Evolutionary conservation across 2,113 vertebrate species (phyloP).

Genomic region (Pardalotus punctatus): DNA sequence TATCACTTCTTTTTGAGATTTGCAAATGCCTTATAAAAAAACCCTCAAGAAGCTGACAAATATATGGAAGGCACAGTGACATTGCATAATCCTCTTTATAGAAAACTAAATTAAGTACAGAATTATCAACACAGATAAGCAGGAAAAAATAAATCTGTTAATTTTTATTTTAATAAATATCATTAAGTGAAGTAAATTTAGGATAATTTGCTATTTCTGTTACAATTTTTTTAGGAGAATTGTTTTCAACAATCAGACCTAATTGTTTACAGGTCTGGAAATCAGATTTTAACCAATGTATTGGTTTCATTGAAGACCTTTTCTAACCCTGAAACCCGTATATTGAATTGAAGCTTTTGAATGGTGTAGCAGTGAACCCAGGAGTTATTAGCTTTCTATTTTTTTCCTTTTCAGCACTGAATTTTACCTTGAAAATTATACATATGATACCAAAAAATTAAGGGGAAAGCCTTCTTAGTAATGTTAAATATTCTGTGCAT

Average conservation of each 20-base stretch:
- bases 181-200: neutral
- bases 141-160: neutral
- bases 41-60: neutral
- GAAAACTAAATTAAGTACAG: neutral
- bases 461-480: slow-evolving; percentile 23
- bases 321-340: slow-evolving; percentile 34
- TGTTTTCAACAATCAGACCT: neutral
- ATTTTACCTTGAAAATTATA: slow-evolving; percentile 57
- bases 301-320: neutral
- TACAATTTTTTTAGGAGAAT: neutral
- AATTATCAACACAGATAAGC: neutral
- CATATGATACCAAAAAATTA: slow-evolving; percentile 22
- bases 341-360: slow-evolving; percentile 51
- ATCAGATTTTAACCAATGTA: slow-evolving; percentile 26
- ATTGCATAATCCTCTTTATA: neutral
- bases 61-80: neutral
- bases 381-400: slow-evolving; percentile 55
- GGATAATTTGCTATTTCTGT: neutral
- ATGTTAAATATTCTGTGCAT: slow-evolving; percentile 60
- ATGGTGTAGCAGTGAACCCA: neutral
- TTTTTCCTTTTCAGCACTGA: slow-evolving; percentile 40
- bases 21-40: neutral
- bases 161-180: neutral
- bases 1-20: neutral
- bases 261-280: slow-evolving; percentile 32